These are phyloP conservation scores for Elaphurus davidianus DNA, from an alignment of 2,113 vertebrate genomes.

Conservation along the genomic window DNA sequence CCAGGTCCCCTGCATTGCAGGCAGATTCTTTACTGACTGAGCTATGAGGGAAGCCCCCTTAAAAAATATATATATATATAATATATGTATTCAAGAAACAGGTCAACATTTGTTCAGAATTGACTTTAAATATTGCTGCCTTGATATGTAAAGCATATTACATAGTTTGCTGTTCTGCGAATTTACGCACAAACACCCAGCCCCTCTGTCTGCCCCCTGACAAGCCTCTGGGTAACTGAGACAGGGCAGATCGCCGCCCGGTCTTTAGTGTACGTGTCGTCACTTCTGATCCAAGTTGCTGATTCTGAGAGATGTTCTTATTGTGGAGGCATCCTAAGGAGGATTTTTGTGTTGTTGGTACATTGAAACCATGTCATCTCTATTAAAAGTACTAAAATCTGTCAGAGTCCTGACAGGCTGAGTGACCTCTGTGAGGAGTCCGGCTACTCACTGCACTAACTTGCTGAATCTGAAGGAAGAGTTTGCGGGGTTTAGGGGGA, in stretches of 20 bases:
- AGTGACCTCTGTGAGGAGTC: neutral
- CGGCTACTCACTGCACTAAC: accelerated
- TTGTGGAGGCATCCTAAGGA: neutral
- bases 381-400: neutral
- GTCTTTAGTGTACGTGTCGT: accelerated
- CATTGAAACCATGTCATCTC: neutral
- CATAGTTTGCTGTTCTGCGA: neutral
- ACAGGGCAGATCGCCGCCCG: neutral
- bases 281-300: neutral
- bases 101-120: neutral
- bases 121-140: neutral
- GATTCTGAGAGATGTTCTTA: neutral
- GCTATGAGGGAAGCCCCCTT: neutral
- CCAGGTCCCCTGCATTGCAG: neutral
- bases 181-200: too few species aligned
- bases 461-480: neutral
- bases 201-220: neutral
- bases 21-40: neutral
- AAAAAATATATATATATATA: neutral
- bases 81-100: neutral
- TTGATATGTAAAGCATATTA: neutral
- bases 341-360: neutral
- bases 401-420: neutral
- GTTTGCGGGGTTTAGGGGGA: neutral
- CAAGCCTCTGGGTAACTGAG: neutral